A percentile compares a stretch with the other conserved stretches of the same genome.
Conservation (phyloP, 1,140 invertebrate genomes). For the Bombus pascuorum region DNA sequence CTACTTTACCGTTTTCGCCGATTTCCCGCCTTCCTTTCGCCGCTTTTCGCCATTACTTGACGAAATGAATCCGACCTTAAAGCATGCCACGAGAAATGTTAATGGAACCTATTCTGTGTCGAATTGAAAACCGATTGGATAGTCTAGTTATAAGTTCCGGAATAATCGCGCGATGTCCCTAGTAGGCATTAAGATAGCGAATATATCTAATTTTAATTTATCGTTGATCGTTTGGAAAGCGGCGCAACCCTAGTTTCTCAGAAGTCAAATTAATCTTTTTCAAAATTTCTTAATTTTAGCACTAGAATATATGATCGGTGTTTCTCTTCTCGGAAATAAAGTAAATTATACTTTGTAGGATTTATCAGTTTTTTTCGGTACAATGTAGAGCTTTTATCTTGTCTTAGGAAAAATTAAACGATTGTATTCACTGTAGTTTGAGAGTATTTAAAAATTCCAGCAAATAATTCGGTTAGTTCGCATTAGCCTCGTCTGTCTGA, state of each 20-base stretch:
- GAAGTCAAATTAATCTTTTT: too few relatives aligned
- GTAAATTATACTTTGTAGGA: neutral
- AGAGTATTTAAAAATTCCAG: neutral
- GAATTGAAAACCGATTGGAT: constrained; percentile 75
- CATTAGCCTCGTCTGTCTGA: too few relatives aligned
- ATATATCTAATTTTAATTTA: neutral
- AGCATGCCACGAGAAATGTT: constrained; percentile 62
- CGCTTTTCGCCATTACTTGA: constrained; percentile 49
- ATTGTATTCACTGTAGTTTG: neutral
- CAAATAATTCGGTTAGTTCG: too few relatives aligned
- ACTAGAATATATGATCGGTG: too few relatives aligned
- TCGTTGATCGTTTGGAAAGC: neutral
- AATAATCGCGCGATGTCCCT: neutral
- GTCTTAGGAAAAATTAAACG: neutral
- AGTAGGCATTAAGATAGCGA: neutral
- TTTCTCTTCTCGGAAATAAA: neutral
- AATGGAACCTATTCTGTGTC: constrained; percentile 77
- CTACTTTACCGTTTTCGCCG: constrained; percentile 41
- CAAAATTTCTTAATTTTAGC: neutral
- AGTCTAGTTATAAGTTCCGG: constrained; percentile 39
- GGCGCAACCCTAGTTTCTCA: too few relatives aligned
- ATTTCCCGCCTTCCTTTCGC: constrained; percentile 48
- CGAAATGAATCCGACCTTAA: constrained; percentile 54
- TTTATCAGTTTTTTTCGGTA: neutral
- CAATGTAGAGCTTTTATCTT: neutral